phyloP scores from a whole-genome alignment of 1,140 invertebrate genomes.

The Drosophila triauraria region DNA sequence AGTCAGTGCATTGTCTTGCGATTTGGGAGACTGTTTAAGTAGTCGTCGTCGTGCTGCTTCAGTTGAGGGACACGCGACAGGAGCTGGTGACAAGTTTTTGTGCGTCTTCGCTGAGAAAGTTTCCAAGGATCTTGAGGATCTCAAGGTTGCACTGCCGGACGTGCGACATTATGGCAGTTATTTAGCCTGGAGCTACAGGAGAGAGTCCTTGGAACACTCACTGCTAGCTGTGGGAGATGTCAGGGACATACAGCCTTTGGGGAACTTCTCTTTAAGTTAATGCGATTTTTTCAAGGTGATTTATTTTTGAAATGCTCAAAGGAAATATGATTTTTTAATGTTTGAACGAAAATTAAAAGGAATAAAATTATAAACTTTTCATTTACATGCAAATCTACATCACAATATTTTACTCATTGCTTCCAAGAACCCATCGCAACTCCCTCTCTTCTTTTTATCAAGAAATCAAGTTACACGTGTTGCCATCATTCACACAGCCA shows the following conservation, averaged over 20 bases:
- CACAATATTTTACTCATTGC: background rate
- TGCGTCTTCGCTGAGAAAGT: conserved; percentile 29
- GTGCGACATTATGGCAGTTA: conserved; percentile 12
- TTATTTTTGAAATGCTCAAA: background rate
- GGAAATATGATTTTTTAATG: background rate
- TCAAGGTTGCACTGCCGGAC: conserved; percentile 50
- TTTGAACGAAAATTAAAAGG: too few species aligned
- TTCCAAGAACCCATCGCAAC: conserved; percentile 33
- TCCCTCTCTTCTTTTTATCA: conserved; percentile 30
- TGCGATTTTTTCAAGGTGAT: conserved; percentile 3
- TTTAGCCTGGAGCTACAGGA: conserved; percentile 22
- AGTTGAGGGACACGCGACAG: conserved; percentile 83
- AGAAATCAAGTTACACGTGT: conserved; percentile 63
- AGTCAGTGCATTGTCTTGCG: conserved; percentile 37
- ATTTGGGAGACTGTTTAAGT: conserved; percentile 67
- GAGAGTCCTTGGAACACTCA: conserved; percentile 25
- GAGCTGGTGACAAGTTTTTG: conserved; percentile 78
- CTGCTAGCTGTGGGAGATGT: conserved; percentile 47
- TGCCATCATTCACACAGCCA: conserved; percentile 41
- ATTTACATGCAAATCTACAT: background rate
- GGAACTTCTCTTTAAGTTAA: background rate
- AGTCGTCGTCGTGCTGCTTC: conserved; percentile 77
- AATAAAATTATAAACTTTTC: background rate
- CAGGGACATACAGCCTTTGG: conserved; percentile 35
- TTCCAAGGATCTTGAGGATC: conserved; percentile 40